Conservation (phyloP, 2,113 vertebrate genomes). For the Nibea albiflora region DNA sequence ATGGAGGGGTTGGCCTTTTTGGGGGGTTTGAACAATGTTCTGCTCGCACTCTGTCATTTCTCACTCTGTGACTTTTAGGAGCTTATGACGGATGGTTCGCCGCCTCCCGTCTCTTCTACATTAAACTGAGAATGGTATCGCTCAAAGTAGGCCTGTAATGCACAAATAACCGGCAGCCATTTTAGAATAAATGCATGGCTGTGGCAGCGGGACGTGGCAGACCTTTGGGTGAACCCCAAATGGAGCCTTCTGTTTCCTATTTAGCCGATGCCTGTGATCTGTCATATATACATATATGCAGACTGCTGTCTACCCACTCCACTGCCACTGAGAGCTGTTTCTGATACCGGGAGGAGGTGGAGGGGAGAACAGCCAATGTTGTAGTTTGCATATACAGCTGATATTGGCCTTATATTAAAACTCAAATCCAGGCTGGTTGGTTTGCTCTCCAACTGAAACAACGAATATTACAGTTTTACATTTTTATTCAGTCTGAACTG, state of each 20-base stretch:
- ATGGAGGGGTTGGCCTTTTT: constrained; percentile 77
- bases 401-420: neutral
- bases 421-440: neutral
- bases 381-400: neutral
- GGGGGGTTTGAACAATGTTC: constrained; percentile 78
- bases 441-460: neutral
- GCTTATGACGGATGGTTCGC: constrained; percentile 75
- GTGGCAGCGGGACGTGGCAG: constrained; percentile 58
- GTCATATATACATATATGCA: constrained; percentile 47
- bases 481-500: neutral
- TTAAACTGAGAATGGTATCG: constrained; percentile 79
- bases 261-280: constrained; percentile 68
- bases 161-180: constrained; percentile 80
- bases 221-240: constrained; percentile 79
- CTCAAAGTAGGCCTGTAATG: constrained; percentile 79
- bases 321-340: constrained; percentile 10
- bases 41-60: constrained; percentile 75
- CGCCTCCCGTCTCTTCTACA: constrained; percentile 63
- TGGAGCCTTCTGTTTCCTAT: constrained; percentile 74
- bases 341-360: neutral
- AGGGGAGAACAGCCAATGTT: neutral
- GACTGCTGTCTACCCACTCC: constrained; percentile 29
- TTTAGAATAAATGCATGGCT: constrained; percentile 75
- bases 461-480: constrained; percentile 4
- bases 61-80: constrained; percentile 82